Evolutionary conservation across 2,797 vertebrate species (phyloP), one percentile per base, ranked within the genome.

Genomic region (Carcharodon carcharias): DNA sequence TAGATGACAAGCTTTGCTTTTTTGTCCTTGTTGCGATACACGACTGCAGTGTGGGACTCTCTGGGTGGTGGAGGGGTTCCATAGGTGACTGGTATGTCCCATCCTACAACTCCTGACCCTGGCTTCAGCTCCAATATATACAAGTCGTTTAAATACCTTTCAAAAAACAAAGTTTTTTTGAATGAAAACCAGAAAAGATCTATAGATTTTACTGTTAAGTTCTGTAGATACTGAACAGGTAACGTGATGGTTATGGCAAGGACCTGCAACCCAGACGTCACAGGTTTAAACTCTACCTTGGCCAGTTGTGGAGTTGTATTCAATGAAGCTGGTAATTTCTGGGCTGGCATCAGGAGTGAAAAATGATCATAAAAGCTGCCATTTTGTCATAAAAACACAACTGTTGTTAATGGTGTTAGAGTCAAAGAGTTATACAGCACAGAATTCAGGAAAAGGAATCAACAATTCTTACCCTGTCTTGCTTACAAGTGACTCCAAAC

Each of bases 61-160:
- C 99, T 98, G 0, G 99, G 99, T 0, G 99, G 99, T 0, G 99
- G 99, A 96, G 99, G 97, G 91, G 99, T 99, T 28, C 99, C 99
- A 0, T 99, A 99, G 0, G 99, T 99, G 97, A 99, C 99, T 1
- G 99, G 99, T 97, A 99, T 99, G 97, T 99, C 99, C 99, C 99
- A 99, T 96, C 98, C 98, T 61, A 98, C 98, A 96, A 99, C 98
- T 7, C 98, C 99, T 21, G 99, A 99, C 95, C 99, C 99, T 0
- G 99, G 98, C 18, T 99, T 98, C 85, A 99, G 98, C 97, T 99
- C 99, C 96, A 99, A 98, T 96, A 99, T 98, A 97, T 99, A 99
- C 96, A 99, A 97, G 97, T 99, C 99, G 97, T 99, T 99, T 96
- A 99, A 98, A 97, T 99, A 99, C 98, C 99, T 99, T 96, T 11